These are phyloP conservation scores for Neelides sp. DNA, from an alignment of 1,140 invertebrate species.

Conservation along the genomic window DNA sequence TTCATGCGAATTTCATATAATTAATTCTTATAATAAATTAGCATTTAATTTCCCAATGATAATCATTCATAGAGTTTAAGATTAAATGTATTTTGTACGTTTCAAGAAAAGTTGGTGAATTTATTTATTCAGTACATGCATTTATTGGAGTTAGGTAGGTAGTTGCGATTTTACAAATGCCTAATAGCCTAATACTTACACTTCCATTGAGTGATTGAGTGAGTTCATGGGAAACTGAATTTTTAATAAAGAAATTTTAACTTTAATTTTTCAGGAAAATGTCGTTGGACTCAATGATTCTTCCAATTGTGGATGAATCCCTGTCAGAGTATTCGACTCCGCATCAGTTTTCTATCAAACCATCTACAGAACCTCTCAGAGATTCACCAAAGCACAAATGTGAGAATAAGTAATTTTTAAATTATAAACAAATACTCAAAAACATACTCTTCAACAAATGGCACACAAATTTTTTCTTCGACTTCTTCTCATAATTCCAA, in stretches of 20 bases:
- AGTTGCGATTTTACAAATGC: not conserved
- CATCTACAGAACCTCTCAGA: too few relatives aligned
- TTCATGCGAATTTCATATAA: too few relatives aligned
- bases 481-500: too few relatives aligned
- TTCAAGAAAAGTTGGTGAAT: not conserved
- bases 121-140: not conserved
- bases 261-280: slow-evolving; percentile 17
- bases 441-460: too few relatives aligned
- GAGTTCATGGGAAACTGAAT: not conserved
- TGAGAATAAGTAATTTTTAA: too few relatives aligned
- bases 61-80: too few relatives aligned
- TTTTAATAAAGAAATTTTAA: not conserved
- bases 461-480: too few relatives aligned
- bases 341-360: too few relatives aligned
- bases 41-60: too few relatives aligned
- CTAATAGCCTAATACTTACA: not conserved
- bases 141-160: not conserved
- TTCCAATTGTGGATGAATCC: slow-evolving; percentile 25
- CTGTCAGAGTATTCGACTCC: not conserved
- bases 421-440: too few relatives aligned
- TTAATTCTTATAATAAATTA: too few relatives aligned
- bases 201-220: not conserved
- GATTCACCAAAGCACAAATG: too few relatives aligned
- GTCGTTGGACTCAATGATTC: slow-evolving; percentile 23
- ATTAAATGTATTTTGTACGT: not conserved